phyloP scores from a whole-genome alignment of 2,113 vertebrate genomes.

The Sardina pilchardus region DNA sequence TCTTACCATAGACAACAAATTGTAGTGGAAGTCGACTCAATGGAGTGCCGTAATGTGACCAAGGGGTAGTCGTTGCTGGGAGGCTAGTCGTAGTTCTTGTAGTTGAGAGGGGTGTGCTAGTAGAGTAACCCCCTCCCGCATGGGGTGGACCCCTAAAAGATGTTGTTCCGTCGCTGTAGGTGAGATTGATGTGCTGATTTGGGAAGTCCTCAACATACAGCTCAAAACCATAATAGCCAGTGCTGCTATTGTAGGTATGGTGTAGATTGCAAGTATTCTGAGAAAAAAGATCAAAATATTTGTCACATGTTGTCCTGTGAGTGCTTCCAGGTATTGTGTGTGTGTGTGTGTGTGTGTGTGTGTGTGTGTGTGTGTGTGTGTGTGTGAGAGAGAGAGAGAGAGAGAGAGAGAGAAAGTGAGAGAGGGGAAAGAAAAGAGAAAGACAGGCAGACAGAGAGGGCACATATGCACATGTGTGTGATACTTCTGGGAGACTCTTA shows the following conservation, averaged over 20 bases:
- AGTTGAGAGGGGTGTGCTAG: background rate
- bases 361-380: background rate
- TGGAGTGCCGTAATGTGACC: background rate
- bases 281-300: background rate
- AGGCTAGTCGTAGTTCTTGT: no score
- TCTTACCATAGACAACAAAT: constrained; percentile 60
- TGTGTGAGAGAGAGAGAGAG: background rate
- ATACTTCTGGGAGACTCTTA: constrained; percentile 29
- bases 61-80: background rate
- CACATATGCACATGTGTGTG: no score
- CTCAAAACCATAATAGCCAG: constrained; percentile 26
- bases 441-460: background rate
- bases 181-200: constrained; percentile 32
- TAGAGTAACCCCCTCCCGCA: background rate
- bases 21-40: constrained; percentile 66
- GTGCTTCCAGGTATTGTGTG: no score
- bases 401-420: no score
- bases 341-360: background rate
- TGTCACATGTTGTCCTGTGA: background rate
- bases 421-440: background rate
- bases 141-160: constrained; percentile 31
- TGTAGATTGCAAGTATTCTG: constrained; percentile 53
- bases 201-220: constrained; percentile 62
- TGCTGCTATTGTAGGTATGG: background rate
- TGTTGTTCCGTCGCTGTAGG: constrained; percentile 48